These are phyloP conservation scores for Theodoxus fluviatilis DNA, from an alignment of 2,888 invertebrate species.

Conservation along the genomic window DNA sequence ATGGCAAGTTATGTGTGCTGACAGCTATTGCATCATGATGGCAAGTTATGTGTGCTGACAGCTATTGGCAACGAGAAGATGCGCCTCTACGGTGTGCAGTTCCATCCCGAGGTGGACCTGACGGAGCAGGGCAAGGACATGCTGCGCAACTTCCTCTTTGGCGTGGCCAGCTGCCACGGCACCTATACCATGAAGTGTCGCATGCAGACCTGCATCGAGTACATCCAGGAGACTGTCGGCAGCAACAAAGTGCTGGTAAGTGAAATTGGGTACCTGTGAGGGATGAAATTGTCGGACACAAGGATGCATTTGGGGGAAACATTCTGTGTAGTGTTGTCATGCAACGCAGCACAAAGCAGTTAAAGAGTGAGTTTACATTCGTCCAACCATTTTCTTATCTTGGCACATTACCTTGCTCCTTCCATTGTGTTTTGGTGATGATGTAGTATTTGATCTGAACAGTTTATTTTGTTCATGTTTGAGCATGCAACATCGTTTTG, in stretches of 20 bases:
- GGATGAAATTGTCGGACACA: too few species aligned
- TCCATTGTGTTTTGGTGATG: too few species aligned
- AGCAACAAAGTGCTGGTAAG: constrained; percentile 90
- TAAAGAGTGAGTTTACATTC: not conserved
- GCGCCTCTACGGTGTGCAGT: constrained; percentile 85
- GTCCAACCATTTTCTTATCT: not conserved
- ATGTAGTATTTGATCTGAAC: too few species aligned
- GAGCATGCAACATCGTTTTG: too few species aligned
- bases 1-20: too few species aligned
- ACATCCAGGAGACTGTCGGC: constrained; percentile 88
- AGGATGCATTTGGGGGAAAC: too few species aligned
- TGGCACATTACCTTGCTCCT: too few species aligned
- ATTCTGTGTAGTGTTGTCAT: too few species aligned
- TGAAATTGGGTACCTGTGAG: too few species aligned
- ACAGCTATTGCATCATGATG: too few species aligned
- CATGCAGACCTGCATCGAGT: constrained; percentile 88
- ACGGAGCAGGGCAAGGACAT: constrained; percentile 89
- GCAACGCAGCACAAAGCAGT: not conserved
- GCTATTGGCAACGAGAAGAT: constrained; percentile 91
- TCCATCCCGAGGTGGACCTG: constrained; percentile 98
- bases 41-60: too few species aligned
- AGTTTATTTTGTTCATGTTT: too few species aligned
- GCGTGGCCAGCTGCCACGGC: constrained; percentile 85
- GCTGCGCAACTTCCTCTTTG: constrained; percentile 92
- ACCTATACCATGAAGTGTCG: constrained; percentile 87